Evolutionary conservation across 1,140 invertebrate species (phyloP).

Genomic region (Bilobella aurantiaca): DNA sequence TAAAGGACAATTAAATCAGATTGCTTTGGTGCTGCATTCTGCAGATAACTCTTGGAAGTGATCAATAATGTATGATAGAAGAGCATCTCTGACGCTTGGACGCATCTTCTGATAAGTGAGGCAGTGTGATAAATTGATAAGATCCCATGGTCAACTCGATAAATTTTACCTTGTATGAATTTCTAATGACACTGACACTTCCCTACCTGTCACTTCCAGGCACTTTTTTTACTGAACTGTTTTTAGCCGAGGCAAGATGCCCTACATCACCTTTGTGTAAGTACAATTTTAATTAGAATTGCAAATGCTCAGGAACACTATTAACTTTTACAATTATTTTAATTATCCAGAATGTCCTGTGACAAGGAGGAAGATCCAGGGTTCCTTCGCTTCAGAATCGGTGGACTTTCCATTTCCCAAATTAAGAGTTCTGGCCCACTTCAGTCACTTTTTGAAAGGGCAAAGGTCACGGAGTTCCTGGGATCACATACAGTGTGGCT

Average conservation of each 20-base stretch:
- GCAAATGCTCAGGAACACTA: not conserved
- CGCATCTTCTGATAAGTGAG: no score
- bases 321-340: not conserved
- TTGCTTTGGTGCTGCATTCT: no score
- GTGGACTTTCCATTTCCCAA: not conserved
- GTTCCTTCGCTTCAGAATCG: not conserved
- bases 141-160: no score
- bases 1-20: no score
- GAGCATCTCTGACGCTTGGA: no score
- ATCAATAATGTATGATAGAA: no score
- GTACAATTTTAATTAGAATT: not conserved
- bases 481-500: not conserved
- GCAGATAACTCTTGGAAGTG: no score
- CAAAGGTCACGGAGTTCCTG: not conserved
- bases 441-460: not conserved
- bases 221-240: no score
- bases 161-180: no score
- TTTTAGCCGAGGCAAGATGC: not conserved
- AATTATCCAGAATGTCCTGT: not conserved
- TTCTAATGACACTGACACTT: no score
- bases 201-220: no score
- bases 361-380: not conserved
- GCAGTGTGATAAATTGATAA: no score
- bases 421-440: not conserved
- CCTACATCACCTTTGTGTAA: conserved; percentile 2